A percentile compares a stretch with the other conserved stretches of the same genome.
These are phyloP conservation scores for Arremon aurantiirostris DNA, from an alignment of 2,797 vertebrate species.

Conservation along the genomic window DNA sequence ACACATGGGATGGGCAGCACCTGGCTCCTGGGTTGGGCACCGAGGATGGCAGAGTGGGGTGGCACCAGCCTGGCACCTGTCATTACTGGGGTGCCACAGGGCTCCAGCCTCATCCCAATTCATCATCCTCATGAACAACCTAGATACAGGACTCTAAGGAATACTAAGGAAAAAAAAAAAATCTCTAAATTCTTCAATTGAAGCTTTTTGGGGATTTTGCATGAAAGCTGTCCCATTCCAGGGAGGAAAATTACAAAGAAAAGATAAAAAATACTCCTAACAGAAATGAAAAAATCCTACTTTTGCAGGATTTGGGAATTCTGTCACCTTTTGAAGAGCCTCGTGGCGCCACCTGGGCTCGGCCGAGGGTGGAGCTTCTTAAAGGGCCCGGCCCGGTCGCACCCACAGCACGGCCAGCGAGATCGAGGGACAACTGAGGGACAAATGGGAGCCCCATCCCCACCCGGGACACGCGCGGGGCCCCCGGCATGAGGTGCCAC, in stretches of 20 bases:
- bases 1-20: background rate
- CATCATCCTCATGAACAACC: no score
- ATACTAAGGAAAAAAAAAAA: background rate
- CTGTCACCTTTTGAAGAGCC: background rate
- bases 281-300: background rate
- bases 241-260: background rate
- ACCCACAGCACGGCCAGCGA: background rate
- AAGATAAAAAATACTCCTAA: background rate
- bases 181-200: background rate
- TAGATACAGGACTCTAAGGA: background rate
- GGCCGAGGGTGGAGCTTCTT: background rate
- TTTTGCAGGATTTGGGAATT: background rate
- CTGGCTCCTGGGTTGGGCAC: background rate
- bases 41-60: background rate
- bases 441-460: background rate
- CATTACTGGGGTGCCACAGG: background rate
- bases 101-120: background rate
- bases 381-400: background rate
- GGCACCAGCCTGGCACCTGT: background rate
- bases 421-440: background rate
- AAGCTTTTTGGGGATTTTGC: background rate
- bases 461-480: background rate
- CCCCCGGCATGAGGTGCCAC: background rate
- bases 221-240: background rate
- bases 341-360: background rate